Percentiles rank a stretch among this genome's conserved stretches.
These are phyloP conservation scores for Spheniscus mendiculus DNA, from an alignment of 2,113 vertebrate species.

Conservation along the genomic window DNA sequence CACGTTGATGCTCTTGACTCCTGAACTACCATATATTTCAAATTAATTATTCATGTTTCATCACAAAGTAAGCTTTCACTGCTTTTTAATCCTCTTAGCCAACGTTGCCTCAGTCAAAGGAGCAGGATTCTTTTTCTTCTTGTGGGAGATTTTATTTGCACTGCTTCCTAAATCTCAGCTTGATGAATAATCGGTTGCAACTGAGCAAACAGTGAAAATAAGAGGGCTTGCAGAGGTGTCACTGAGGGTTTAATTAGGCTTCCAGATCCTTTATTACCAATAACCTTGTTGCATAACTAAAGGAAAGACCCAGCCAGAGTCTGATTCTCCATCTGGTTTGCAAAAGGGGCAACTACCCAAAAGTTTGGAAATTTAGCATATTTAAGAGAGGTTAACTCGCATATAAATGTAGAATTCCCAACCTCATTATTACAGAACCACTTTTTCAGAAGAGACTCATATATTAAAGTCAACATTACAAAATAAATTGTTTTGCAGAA, in stretches of 20 bases:
- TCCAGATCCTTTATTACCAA: slow-evolving; percentile 34
- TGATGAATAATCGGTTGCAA: slow-evolving; percentile 55
- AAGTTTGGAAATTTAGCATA: neutral
- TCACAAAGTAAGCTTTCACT: neutral
- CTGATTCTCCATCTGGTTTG: slow-evolving; percentile 15
- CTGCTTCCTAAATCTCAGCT: slow-evolving; percentile 34
- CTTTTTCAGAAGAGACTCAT: neutral
- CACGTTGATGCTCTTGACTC: neutral
- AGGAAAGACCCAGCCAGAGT: neutral
- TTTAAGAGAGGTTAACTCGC: neutral
- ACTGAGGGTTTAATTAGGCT: slow-evolving; percentile 37
- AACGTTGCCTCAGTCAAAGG: neutral
- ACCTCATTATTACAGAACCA: neutral
- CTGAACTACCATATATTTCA: neutral
- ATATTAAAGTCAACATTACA: neutral
- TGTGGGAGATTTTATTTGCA: slow-evolving; percentile 24
- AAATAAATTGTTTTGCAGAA: slow-evolving; percentile 2
- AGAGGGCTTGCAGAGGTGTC: slow-evolving; percentile 31
- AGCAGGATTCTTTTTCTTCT: neutral
- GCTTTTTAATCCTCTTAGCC: neutral
- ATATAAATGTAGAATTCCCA: neutral
- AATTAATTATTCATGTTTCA: slow-evolving; percentile 25
- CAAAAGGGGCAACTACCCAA: neutral
- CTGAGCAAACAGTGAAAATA: slow-evolving; percentile 45
- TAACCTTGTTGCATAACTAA: slow-evolving; percentile 5